Conservation (phyloP, 1,140 invertebrate species). For the Argopecten irradians region DNA sequence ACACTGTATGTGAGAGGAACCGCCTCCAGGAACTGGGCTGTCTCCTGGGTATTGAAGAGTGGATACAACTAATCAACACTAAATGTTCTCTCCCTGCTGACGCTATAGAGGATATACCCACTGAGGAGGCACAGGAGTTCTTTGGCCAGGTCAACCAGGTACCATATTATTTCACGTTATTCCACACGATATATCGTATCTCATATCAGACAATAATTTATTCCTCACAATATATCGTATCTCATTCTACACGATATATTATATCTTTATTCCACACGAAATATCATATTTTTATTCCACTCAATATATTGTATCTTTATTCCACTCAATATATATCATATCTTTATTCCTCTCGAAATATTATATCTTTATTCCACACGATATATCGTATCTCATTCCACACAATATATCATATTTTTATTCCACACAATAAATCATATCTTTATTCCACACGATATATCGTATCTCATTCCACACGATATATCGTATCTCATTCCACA, state of each 20-base stretch:
- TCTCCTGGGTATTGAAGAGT: slow-evolving; percentile 71
- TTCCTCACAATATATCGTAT: no score
- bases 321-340: slow-evolving; percentile 40
- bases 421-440: no score
- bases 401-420: no score
- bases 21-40: slow-evolving; percentile 65
- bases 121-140: slow-evolving; percentile 50
- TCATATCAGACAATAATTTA: no score
- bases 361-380: no score
- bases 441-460: no score
- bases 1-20: slow-evolving; percentile 38
- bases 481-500: no score
- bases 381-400: no score
- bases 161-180: not conserved
- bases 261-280: no score
- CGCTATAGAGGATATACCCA: slow-evolving; percentile 53
- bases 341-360: no score
- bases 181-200: not conserved
- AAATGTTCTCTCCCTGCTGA: slow-evolving; percentile 51
- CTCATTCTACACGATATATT: no score
- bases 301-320: slow-evolving; percentile 25
- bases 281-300: not conserved
- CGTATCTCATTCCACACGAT: no score
- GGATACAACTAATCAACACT: slow-evolving; percentile 58
- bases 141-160: slow-evolving; percentile 25